phyloP scores from a whole-genome alignment of 1,140 invertebrate genomes.

The Cydia pomonella region DNA sequence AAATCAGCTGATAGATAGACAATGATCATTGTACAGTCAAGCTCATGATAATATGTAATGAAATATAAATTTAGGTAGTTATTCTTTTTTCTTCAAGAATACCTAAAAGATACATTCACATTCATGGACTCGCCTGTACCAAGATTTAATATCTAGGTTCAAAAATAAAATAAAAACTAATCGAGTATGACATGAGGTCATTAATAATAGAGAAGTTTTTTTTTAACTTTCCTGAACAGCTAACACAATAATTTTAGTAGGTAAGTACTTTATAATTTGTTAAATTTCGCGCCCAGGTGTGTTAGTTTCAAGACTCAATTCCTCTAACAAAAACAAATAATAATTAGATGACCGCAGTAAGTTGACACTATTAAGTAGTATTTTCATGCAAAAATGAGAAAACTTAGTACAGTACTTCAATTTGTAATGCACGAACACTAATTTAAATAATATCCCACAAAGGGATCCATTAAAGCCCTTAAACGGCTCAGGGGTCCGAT shows the following conservation, averaged over 20 bases:
- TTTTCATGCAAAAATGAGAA: no score
- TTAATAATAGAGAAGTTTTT: not conserved
- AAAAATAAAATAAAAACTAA: not conserved
- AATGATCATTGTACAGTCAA: not conserved
- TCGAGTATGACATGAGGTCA: not conserved
- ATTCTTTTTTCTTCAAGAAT: not conserved
- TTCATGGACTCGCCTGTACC: slow-evolving; percentile 1
- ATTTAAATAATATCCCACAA: not conserved
- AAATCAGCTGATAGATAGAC: slow-evolving; percentile 4
- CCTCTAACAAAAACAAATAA: not conserved
- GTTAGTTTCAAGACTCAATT: not conserved
- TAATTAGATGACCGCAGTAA: not conserved
- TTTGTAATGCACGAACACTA: not conserved
- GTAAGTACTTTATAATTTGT: not conserved
- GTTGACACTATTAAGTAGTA: not conserved
- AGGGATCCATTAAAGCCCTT: not conserved
- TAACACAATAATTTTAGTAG: not conserved
- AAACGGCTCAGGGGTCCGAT: not conserved
- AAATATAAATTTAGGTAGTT: not conserved
- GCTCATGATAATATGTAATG: not conserved
- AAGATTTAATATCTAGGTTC: not conserved
- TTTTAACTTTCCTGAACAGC: not conserved
- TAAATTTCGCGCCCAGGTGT: no score
- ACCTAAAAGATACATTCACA: not conserved
- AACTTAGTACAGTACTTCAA: no score